Base-by-base conservation (phyloP, 2,888 invertebrate species). In the Laothoe populi region DNA sequence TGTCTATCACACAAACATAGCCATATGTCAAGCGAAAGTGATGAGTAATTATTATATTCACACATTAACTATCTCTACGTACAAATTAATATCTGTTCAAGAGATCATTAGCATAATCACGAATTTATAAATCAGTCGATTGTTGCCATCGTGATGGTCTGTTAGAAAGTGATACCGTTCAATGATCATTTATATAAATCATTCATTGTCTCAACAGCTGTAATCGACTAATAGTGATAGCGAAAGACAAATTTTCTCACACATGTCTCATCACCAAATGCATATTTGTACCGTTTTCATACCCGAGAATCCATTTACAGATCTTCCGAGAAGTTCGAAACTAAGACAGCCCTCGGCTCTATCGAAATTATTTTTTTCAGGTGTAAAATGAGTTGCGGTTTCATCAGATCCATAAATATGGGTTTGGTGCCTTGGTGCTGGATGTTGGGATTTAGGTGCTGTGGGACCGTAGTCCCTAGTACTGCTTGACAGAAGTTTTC, bases 121-220 rank as follows among this genome's bases (percentile, higher is more conserved):
- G 53, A 53, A 35, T 53, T 35, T 35, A 21, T 35, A 46, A 46
- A 53, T 53, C 53, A 49, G 16, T 16, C 16, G 10, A 31, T 53
- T 31, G 53, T 46, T 46, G 13, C 19, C 19, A 24, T 53, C 53
- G 53, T 53, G 53, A 53, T 53, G 53, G 31, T 31, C 19, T 10
- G 44, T 44, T 53, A 53, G 53, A 53, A 53, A 53, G 53, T 53
- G 53, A 53, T 42, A 42, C 42, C 42, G 42, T 53, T 53, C 11
- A 4, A 31, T 53, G 49, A 19, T 53, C 35, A 31, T 10, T 35
- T 35, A 35, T 35, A 35, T 35, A 53, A 24, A 44, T 24, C 48
- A 13, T 31, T 16, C 19, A 19, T 53, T 53, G 53, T 53, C 19
- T 49, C 10, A 19, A 19, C 19, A 2, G 8, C 7, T 44, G 19